A percentile compares a stretch with the other conserved stretches of the same genome.
phyloP scores from a whole-genome alignment of 1,140 invertebrate species.

The Pemphigus obesinymphae region DNA sequence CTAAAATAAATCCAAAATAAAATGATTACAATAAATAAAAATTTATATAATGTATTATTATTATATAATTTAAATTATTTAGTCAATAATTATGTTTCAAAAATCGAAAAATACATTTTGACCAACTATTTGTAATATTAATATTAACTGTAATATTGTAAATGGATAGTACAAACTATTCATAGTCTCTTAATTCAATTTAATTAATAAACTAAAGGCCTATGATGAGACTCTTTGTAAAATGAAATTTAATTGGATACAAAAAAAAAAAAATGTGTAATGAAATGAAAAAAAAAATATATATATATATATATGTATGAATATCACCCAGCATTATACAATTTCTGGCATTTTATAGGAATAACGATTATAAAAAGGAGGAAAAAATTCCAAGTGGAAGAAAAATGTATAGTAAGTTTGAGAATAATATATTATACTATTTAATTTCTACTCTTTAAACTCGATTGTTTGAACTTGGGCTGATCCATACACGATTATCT shows the following conservation, averaged over 20 bases:
- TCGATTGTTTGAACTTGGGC: background rate
- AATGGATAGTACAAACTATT: background rate
- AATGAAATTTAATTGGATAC: background rate
- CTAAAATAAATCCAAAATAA: conserved; percentile 32
- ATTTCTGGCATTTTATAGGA: background rate
- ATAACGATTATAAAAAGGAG: conserved; percentile 10
- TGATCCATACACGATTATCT: conserved; percentile 63
- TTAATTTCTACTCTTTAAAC: background rate
- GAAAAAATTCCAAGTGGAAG: background rate
- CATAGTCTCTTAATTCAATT: background rate
- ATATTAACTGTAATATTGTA: background rate
- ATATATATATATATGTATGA: too few species aligned
- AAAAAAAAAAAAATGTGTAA: background rate
- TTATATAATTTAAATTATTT: conserved; percentile 11
- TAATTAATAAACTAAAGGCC: background rate
- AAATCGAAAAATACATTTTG: background rate
- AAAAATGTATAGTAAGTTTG: background rate
- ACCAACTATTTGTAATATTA: background rate
- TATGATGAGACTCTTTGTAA: background rate
- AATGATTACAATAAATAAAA: background rate
- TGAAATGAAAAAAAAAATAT: background rate
- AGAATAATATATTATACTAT: background rate
- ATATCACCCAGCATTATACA: background rate
- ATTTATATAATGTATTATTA: too few species aligned
- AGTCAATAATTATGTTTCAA: background rate